Base-by-base conservation (phyloP, 64 coral and sea anemone species). In the Astreopora myriophthalma region DNA sequence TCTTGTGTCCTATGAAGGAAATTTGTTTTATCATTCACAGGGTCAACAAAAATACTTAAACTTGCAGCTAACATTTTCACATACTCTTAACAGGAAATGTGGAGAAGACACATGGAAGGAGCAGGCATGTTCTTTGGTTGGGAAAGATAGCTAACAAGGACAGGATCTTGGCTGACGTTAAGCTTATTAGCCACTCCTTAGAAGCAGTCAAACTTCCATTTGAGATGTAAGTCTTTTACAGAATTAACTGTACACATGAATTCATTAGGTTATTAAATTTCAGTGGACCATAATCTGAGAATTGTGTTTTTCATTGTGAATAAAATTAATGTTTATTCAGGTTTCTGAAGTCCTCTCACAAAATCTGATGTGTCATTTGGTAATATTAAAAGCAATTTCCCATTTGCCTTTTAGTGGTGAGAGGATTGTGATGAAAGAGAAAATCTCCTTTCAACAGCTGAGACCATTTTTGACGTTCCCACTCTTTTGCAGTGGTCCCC, bases 401-500 rank as follows among this genome's bases (percentile, higher is more conserved):
- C 29, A 34, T 46, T 87, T 79, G 22, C 8, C 38, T 95, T 95
- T 75, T 17, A 98, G 96, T 31, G 96, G 93, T 86, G 76, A 95
- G 4, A 71, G 89, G 3, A 90, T 98, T 40, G 85, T 95, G 12
- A 93, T 98, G 46, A 95, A 78, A 77, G 74, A 76, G 30, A 98
- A 98, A 84, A 90, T 98, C 72, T 88, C 96, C 74, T 91, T 92
- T 87, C 86, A 89, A 42, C 87, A 95, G 48, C 76, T 98, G 36
- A 90, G 76, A 83, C 71, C 96, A 3, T 70, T 93, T 7, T 63
- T 98, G 13, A 78, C 35, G 32, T 75, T 94, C 48, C 96, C 96
- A 9, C 55, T 98, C 27, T 98, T 98, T 86, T 80, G 66, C 3
- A 28, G 85, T 81, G 95, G 95, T 20, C 38, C 91, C 24, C 96